Base-by-base conservation (phyloP, 2,113 vertebrate genomes). In the Ammodytes marinus region DNA sequence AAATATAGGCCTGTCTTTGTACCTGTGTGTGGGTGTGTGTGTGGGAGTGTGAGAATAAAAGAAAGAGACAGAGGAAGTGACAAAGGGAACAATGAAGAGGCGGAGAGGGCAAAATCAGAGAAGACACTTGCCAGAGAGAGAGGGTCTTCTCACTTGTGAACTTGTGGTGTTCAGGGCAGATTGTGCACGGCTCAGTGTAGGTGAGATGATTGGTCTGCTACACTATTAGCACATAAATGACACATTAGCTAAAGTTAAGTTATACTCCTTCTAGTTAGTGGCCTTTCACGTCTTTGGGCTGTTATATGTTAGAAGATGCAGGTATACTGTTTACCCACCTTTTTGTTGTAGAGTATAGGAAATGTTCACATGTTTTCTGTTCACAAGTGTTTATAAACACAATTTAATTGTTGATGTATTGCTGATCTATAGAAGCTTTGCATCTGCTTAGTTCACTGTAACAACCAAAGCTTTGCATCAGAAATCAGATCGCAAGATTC, bases 151-250 rank as follows among this genome's bases (percentile, higher is more conserved):
- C 64, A 70, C 49, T 82, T 43, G 27, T 27, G 27, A 27, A 27
- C 27, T 27, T 27, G 27, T 27, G 43, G 50, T 43, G 68, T 61
- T 83, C 7, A 7, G 64, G 37, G 57, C 82, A 82, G 79, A 69
- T 69, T 59, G 57, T n/a, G 74, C 67, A 43, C 79, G 3, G 53
- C 83, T 82, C 37, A 42, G 59, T 4, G 15, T 8, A 59, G 40
- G 66, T 74, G 65, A 77, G 55, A 60, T 76, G 53, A 85, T 87
- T 87, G 67, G 61, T 69, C 37, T 85, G 79, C 82, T 73, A 72
- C 69, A 69, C 42, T 55, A 88, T 92, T 89, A 89, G 84, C 90
- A 89, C 90, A 92, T 90, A 85, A 86, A 93, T 90, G 27, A 57
- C 53, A 73, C 17, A 83, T 85, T 88, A 80, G 64, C 47, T 14